Percentiles rank a stretch among this genome's conserved stretches.
phyloP scores from a whole-genome alignment of 1,140 invertebrate species.

The Drosophila trapezifrons region DNA sequence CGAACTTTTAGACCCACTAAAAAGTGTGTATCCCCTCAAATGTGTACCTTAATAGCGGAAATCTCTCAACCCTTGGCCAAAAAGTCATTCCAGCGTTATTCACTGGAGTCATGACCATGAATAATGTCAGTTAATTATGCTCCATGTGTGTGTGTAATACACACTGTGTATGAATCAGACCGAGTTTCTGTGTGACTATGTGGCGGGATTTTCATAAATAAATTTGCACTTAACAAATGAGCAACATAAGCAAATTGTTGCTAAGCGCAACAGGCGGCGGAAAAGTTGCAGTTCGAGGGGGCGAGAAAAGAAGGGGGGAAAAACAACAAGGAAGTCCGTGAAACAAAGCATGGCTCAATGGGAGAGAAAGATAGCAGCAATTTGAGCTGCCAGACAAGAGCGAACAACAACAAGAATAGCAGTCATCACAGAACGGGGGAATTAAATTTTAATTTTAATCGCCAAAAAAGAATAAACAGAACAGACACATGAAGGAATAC shows the following conservation, averaged over 20 bases:
- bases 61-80: constrained; percentile 19
- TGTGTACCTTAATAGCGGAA: background rate
- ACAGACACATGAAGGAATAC: constrained; percentile 39
- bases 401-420: constrained; percentile 30
- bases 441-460: constrained; percentile 82
- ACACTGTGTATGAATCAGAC: constrained; percentile 19
- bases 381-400: constrained; percentile 43
- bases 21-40: background rate
- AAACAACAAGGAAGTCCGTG: constrained; percentile 71
- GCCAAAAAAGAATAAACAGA: constrained; percentile 72
- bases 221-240: constrained; percentile 76
- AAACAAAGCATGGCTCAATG: constrained; percentile 72
- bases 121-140: constrained; percentile 75
- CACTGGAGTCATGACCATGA: constrained; percentile 71
- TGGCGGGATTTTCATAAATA: constrained; percentile 69
- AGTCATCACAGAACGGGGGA: constrained; percentile 44
- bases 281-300: constrained; percentile 15
- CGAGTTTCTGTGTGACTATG: constrained; percentile 24
- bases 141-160: background rate
- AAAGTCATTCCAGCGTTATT: constrained; percentile 28
- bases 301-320: background rate
- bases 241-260: constrained; percentile 73
- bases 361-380: constrained; percentile 45
- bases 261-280: constrained; percentile 71
- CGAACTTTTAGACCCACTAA: background rate